These are phyloP conservation scores for Saccopteryx leptura DNA, from an alignment of 2,113 vertebrate genomes.

Conservation along the genomic window DNA sequence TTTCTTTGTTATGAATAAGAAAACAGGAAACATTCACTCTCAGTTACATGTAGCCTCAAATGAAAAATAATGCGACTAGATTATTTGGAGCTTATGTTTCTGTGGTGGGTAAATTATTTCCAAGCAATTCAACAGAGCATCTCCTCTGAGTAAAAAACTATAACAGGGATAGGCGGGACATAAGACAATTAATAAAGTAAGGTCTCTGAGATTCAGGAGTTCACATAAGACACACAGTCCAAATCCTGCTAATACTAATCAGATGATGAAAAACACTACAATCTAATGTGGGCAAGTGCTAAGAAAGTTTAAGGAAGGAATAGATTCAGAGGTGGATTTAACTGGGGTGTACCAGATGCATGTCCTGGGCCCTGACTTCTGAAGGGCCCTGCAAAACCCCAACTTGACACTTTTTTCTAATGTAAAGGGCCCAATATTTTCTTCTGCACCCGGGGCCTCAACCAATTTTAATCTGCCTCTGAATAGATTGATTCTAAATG, in stretches of 20 bases:
- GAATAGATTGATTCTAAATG: background rate
- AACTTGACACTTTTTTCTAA: too few relatives aligned
- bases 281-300: background rate
- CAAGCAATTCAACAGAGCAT: background rate
- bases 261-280: background rate
- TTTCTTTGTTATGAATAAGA: background rate
- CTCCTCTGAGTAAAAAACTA: background rate
- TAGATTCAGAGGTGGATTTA: background rate
- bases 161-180: background rate
- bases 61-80: background rate
- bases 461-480: too few relatives aligned
- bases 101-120: background rate
- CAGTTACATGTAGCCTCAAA: background rate
- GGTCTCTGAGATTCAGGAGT: background rate
- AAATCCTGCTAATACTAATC: background rate
- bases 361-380: too few relatives aligned
- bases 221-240: background rate
- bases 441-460: too few relatives aligned
- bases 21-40: background rate
- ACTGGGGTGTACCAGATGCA: too few relatives aligned
- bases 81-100: background rate
- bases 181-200: background rate
- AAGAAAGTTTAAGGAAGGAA: background rate
- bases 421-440: too few relatives aligned
- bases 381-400: too few relatives aligned